Conservation (phyloP, 2,113 vertebrate species). For the Rhabdomys dilectus region DNA sequence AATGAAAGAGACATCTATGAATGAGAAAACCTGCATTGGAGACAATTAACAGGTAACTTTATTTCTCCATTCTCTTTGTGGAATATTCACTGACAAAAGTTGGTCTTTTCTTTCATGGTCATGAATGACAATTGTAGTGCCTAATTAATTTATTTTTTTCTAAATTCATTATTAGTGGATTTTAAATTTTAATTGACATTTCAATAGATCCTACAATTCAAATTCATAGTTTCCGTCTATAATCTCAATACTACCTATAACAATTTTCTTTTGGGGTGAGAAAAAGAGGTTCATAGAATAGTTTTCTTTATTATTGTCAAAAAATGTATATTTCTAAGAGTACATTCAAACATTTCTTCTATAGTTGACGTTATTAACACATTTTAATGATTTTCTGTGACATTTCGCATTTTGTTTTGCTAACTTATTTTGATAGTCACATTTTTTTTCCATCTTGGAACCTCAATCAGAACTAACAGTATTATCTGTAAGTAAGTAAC, state of each 20-base stretch:
- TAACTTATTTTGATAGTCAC: not conserved
- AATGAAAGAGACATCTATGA: not conserved
- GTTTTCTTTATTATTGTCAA: not conserved
- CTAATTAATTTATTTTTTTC: not conserved
- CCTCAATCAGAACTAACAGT: constrained; percentile 4
- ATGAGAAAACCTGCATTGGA: not conserved
- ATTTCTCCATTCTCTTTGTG: not conserved
- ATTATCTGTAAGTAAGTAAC: not conserved
- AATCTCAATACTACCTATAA: not conserved
- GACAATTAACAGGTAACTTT: not conserved
- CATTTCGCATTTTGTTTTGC: not conserved
- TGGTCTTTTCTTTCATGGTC: too few relatives aligned
- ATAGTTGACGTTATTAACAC: not conserved
- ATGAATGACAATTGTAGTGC: not conserved
- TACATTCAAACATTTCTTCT: not conserved
- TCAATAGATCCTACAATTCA: not conserved
- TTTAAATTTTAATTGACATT: not conserved
- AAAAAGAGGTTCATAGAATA: not conserved
- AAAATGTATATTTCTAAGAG: not conserved
- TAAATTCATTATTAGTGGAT: not conserved
- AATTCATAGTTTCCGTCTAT: not conserved
- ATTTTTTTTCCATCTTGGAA: not conserved
- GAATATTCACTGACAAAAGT: not conserved
- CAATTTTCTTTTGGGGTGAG: not conserved
- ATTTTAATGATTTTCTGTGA: not conserved